Evolutionary conservation across 2,113 vertebrate genomes (phyloP).

Genomic region (Rhagologus leucostigma): DNA sequence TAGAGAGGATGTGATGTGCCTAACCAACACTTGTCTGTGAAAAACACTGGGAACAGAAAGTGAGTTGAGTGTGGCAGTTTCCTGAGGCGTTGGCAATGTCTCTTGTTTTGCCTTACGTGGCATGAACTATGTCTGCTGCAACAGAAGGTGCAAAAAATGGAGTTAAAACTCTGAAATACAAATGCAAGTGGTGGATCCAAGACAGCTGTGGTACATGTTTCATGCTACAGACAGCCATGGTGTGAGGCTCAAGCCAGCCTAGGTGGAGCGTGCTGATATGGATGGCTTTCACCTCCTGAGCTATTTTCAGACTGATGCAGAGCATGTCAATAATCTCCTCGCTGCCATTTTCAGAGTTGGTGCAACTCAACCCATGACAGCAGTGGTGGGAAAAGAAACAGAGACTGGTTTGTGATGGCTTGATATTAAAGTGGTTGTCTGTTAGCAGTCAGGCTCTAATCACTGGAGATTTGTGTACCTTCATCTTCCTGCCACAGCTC

Average conservation of each 20-base stretch:
- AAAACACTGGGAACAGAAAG: not conserved
- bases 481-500: not conserved
- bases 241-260: not conserved
- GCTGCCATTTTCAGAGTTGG: not conserved
- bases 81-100: not conserved
- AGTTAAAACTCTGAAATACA: not conserved
- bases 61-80: not conserved
- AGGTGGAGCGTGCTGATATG: accelerated
- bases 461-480: not conserved
- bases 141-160: not conserved
- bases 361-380: not conserved
- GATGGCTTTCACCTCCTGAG: not conserved
- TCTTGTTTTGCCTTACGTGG: not conserved
- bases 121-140: not conserved
- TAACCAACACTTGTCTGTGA: not conserved
- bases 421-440: not conserved
- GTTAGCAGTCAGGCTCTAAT: not conserved
- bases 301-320: not conserved
- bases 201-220: not conserved
- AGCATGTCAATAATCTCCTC: not conserved
- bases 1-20: not conserved
- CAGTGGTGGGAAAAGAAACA: not conserved
- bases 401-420: not conserved
- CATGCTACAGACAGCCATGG: not conserved
- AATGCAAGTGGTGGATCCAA: not conserved